Conservation (phyloP, 2,888 invertebrate genomes). For the Aphrophora alni region DNA sequence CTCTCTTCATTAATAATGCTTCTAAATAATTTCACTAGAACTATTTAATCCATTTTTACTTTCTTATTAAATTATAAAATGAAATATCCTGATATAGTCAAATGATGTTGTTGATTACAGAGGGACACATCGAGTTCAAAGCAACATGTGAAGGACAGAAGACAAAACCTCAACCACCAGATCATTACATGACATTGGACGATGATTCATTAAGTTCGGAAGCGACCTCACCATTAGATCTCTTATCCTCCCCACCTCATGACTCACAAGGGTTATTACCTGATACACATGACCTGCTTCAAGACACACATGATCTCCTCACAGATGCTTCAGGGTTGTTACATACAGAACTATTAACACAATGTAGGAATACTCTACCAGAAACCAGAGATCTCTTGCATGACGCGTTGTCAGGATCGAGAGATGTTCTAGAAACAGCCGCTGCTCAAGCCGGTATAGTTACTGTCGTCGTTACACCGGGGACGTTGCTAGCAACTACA, state of each 20-base stretch:
- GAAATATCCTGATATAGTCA: too few species aligned
- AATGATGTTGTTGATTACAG: too few species aligned
- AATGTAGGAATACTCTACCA: not conserved
- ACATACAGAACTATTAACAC: not conserved
- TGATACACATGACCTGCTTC: not conserved
- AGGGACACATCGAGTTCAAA: conserved; percentile 90
- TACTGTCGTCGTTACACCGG: conserved; percentile 65
- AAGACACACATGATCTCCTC: not conserved
- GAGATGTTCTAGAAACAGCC: conserved; percentile 65
- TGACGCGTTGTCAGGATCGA: conserved; percentile 37
- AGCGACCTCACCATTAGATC: conserved; percentile 47
- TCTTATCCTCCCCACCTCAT: conserved; percentile 59
- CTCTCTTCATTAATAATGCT: too few species aligned
- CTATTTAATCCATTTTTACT: too few species aligned
- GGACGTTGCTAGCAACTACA: conserved; percentile 54
- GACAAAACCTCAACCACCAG: conserved; percentile 83
- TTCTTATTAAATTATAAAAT: too few species aligned
- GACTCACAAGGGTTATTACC: conserved; percentile 54
- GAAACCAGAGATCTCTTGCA: conserved; percentile 45
- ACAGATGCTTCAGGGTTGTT: not conserved
- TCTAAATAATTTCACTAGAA: too few species aligned
- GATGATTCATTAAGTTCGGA: conserved; percentile 89
- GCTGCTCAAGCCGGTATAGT: conserved; percentile 73
- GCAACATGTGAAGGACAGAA: conserved; percentile 90
- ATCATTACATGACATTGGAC: conserved; percentile 85